Evolutionary conservation across 1,140 invertebrate species (phyloP).

Genomic region (Anoplolepis gracilipes): DNA sequence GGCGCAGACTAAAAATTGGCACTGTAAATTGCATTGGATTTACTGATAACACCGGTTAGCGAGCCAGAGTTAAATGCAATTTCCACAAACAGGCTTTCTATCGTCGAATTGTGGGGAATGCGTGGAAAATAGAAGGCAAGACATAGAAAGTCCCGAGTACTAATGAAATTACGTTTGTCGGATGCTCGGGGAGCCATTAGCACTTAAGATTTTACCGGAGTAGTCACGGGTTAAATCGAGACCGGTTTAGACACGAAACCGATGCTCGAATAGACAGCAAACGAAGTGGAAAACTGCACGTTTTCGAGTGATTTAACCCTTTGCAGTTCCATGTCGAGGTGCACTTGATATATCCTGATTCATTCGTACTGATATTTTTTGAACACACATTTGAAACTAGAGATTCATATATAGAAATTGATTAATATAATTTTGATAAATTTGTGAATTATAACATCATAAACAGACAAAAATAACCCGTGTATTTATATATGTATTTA

Average conservation of each 20-base stretch:
- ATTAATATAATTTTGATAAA: background rate
- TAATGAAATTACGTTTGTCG: conserved; percentile 57
- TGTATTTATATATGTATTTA: background rate
- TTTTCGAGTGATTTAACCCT: conserved; percentile 39
- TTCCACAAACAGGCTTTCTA: conserved; percentile 38
- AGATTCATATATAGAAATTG: background rate
- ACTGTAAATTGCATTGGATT: background rate
- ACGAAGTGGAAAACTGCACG: conserved; percentile 41
- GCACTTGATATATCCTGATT: background rate
- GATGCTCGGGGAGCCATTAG: conserved; percentile 41
- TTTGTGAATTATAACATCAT: background rate
- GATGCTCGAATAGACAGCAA: conserved; percentile 34
- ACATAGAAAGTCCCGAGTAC: conserved; percentile 42
- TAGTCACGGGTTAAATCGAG: conserved; percentile 50
- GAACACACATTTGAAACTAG: background rate
- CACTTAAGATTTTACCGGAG: conserved; percentile 55
- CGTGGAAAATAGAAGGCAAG: conserved; percentile 19
- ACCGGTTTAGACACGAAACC: conserved; percentile 30
- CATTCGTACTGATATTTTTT: background rate
- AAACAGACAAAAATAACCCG: background rate
- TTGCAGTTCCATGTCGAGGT: background rate
- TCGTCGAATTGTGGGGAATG: background rate
- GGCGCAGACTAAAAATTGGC: background rate
- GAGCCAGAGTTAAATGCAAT: conserved; percentile 26
- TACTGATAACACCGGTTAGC: conserved; percentile 12